phyloP scores from a whole-genome alignment of 2,888 invertebrate species.

The Ophion ellenae region DNA sequence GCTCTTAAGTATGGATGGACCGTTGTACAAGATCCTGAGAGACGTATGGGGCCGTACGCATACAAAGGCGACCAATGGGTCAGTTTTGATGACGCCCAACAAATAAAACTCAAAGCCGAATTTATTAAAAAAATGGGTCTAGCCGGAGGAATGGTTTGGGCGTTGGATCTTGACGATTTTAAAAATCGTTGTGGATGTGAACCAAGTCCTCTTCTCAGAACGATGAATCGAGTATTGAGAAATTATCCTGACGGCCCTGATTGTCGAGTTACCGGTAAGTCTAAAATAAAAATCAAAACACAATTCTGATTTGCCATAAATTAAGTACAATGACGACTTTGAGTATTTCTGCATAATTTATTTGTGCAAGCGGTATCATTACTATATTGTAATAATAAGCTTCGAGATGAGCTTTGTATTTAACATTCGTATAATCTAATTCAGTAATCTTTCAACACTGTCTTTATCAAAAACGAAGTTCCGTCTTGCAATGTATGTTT shows the following conservation, averaged over 20 bases:
- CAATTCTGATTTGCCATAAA: no score
- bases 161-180: slow-evolving; percentile 94
- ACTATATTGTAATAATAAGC: no score
- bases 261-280: slow-evolving; percentile 85
- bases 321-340: no score
- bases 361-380: no score
- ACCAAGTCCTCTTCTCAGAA: slow-evolving; percentile 90
- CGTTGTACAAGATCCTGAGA: slow-evolving; percentile 90
- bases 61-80: slow-evolving; percentile 95
- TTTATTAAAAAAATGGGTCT: slow-evolving; percentile 91
- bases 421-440: no score
- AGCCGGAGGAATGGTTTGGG: slow-evolving; percentile 96
- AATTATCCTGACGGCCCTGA: slow-evolving; percentile 88
- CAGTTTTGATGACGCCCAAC: slow-evolving; percentile 94
- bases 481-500: no score
- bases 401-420: no score
- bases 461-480: no score
- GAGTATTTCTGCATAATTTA: no score
- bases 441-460: no score
- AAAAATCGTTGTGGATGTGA: slow-evolving; percentile 92
- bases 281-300: neutral
- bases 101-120: slow-evolving; percentile 93
- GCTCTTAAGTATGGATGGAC: slow-evolving; percentile 91
- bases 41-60: slow-evolving; percentile 95
- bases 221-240: slow-evolving; percentile 92